Base-by-base conservation (phyloP, 2,797 vertebrate species). In the Smutsia gigantea region DNA sequence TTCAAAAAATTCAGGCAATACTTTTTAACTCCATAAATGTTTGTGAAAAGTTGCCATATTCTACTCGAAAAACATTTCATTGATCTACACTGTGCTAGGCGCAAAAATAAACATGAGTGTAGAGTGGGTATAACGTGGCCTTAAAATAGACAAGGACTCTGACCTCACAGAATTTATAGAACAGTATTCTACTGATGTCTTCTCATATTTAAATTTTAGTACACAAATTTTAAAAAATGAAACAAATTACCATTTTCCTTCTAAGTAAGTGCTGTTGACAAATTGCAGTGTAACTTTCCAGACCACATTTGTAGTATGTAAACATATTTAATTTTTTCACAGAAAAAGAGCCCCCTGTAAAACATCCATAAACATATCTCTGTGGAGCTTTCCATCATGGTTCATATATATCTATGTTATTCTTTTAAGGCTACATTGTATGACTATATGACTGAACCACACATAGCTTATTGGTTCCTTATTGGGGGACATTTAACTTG, bases 171-270 rank as follows among this genome's bases (percentile, higher is more conserved):
- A 86, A 94, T 74, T 85, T 57, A 81, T 31, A 81, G 18, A 94
- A 55, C 61, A 78, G 25, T 81, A 72, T 82, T 89, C 31, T 89
- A 55, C 53, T 85, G 11, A 42, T 83, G 19, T 34, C 15, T 34
- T 94, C 37, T 74, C 17, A 25, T 95, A 27, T 84, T 90, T 95
- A 75, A 68, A 90, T 37, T 82, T 79, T 49, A 87, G 63, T 51
- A n/a, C 31, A 71, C 34, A 46, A 69, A 61, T 57, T 94, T 66
- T 39, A 63, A 77, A 95, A 96, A 71, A 90, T 39, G 27, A 64
- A 72, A 77, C 29, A 77, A 78, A 93, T 86, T 55, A 78, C 5
- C 6, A 10, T 53, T 66, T 85, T 74, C 34, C 23, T 55, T 29
- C 11, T 42, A 57, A 77, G 11, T 95, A 92, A 53, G 19, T 49